Evolutionary conservation across 2,797 vertebrate species (phyloP).

Genomic region (Gadopsis marmoratus): DNA sequence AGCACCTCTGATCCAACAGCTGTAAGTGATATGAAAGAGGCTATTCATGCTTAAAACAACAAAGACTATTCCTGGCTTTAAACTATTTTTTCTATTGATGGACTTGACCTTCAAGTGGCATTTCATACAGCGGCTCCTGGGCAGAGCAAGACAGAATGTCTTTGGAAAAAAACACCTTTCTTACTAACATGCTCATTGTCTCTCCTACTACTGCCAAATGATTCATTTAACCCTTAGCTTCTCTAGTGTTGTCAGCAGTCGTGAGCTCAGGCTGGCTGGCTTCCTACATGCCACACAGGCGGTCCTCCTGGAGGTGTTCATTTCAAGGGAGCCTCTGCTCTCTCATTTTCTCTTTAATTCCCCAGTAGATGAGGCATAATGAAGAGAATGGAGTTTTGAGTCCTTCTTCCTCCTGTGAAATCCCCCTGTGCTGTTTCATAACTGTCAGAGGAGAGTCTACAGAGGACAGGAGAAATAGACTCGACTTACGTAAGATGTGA

Average conservation of each 20-base stretch:
- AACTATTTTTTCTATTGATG: conserved; percentile 58
- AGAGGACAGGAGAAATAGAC: conserved; percentile 79
- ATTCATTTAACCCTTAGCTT: conserved; percentile 65
- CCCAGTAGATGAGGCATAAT: conserved; percentile 74
- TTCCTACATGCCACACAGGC: conserved; percentile 52
- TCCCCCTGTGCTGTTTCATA: conserved; percentile 77
- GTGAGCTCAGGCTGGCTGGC: conserved; percentile 50
- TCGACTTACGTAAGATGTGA: conserved; percentile 79
- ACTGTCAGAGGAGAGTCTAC: conserved; percentile 77
- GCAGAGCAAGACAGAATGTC: conserved; percentile 28
- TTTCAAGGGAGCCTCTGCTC: conserved; percentile 69
- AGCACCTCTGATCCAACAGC: conserved; percentile 43
- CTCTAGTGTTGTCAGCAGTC: conserved; percentile 58
- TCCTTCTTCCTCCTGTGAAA: conserved; percentile 69
- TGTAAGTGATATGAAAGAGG: conserved; percentile 54
- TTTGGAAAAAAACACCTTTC: conserved; percentile 27
- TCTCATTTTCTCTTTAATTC: conserved; percentile 72
- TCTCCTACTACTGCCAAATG: conserved; percentile 57
- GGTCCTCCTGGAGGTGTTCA: conserved; percentile 62
- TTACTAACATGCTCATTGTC: conserved; percentile 46
- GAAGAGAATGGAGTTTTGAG: conserved; percentile 63
- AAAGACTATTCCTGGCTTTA: conserved; percentile 58
- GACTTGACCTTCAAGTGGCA: conserved; percentile 72
- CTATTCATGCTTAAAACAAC: conserved; percentile 49
- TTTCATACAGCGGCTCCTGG: conserved; percentile 54